phyloP scores from a whole-genome alignment of 2,888 invertebrate species.

The Leptinotarsa rubiginosa region DNA sequence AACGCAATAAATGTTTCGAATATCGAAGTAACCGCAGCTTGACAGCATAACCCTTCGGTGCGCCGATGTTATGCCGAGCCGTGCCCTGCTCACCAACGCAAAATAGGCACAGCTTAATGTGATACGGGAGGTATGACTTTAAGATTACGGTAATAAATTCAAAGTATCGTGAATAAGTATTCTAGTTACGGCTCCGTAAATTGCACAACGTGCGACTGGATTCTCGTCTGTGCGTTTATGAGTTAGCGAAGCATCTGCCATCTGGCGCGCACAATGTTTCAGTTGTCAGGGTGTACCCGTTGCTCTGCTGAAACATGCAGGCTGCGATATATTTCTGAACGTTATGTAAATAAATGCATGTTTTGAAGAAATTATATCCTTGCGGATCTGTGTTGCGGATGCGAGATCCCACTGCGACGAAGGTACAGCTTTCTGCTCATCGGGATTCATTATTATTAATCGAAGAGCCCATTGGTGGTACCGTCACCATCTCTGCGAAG shows the following conservation, averaged over 20 bases:
- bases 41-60: too few relatives aligned
- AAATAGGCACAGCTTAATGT: slow-evolving; percentile 35
- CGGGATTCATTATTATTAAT: too few relatives aligned
- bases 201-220: slow-evolving; percentile 6
- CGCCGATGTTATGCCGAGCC: slow-evolving; percentile 17
- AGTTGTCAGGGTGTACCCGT: neutral
- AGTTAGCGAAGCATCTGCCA: slow-evolving; percentile 8
- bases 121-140: slow-evolving; percentile 25
- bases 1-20: too few relatives aligned
- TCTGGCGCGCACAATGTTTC: slow-evolving; percentile 1
- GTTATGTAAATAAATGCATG: too few relatives aligned
- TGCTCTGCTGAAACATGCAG: neutral
- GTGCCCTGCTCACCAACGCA: slow-evolving; percentile 39
- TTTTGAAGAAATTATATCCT: too few relatives aligned
- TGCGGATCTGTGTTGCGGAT: too few relatives aligned
- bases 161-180: slow-evolving; percentile 11
- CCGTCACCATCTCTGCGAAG: too few relatives aligned
- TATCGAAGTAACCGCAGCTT: too few relatives aligned
- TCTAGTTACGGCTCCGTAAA: slow-evolving; percentile 10
- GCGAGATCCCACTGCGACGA: too few relatives aligned
- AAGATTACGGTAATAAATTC: slow-evolving; percentile 34
- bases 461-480: too few relatives aligned
- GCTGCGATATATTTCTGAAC: too few relatives aligned
- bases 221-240: slow-evolving; percentile 6
- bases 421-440: too few relatives aligned